phyloP scores from a whole-genome alignment of 2,797 vertebrate genomes.

The Neosilurus mollespiculum region DNA sequence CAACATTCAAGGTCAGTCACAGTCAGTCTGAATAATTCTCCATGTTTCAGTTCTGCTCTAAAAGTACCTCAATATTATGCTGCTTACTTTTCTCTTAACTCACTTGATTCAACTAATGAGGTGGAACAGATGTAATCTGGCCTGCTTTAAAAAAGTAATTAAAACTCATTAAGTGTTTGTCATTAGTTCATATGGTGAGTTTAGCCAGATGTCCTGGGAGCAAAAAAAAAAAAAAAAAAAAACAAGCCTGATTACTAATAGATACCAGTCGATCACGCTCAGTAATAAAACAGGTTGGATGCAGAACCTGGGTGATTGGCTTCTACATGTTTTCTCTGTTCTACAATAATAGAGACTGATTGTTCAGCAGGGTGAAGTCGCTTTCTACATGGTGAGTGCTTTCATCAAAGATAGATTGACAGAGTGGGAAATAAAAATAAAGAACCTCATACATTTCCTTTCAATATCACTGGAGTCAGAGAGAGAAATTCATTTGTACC shows the following conservation, averaged over 20 bases:
- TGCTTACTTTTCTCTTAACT: background rate
- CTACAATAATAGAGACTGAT: background rate
- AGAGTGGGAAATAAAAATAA: background rate
- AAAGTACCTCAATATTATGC: background rate
- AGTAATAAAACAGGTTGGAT: background rate
- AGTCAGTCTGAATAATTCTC: background rate
- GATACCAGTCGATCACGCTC: background rate
- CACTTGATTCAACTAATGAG: background rate
- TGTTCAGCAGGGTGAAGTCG: background rate
- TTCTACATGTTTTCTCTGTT: background rate
- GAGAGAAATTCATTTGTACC: background rate
- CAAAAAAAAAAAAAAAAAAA: too few species aligned
- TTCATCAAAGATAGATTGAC: background rate
- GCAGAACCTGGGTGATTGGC: background rate
- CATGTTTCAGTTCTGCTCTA: background rate
- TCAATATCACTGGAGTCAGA: background rate
- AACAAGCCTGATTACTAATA: too few species aligned
- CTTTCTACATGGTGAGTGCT: background rate
- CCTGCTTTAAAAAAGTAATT: background rate
- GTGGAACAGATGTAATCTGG: background rate
- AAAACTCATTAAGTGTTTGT: background rate
- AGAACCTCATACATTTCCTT: background rate
- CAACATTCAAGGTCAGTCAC: too few species aligned
- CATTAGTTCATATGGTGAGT: background rate
- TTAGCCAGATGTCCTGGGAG: background rate